Evolutionary conservation across 2,888 invertebrate genomes (phyloP).

Genomic region (Ormyrus pomaceus): DNA sequence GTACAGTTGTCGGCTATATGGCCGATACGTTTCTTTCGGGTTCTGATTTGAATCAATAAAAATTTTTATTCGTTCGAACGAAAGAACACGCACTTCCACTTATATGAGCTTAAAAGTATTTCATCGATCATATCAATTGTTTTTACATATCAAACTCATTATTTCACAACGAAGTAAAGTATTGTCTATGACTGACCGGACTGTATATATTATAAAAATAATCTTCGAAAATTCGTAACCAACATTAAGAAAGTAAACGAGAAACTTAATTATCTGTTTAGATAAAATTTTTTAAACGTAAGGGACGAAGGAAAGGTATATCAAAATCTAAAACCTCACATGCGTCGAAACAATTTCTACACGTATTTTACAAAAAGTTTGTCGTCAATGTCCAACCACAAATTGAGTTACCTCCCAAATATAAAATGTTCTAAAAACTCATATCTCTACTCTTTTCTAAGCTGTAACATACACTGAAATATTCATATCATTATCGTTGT

Average conservation of each 20-base stretch:
- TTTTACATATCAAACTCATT: conserved; percentile 19
- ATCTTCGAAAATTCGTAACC: conserved; percentile 25
- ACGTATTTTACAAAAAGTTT: conserved; percentile 9
- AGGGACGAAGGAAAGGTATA: too few species aligned
- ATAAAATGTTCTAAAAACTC: background rate
- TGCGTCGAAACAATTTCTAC: too few species aligned
- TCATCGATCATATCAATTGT: conserved; percentile 8
- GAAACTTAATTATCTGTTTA: conserved; percentile 18
- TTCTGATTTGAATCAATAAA: background rate
- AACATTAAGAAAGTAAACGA: conserved; percentile 9
- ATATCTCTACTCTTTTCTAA: background rate
- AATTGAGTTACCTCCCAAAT: background rate
- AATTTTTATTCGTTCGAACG: background rate
- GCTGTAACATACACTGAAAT: conserved; percentile 18
- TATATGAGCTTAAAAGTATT: conserved; percentile 16
- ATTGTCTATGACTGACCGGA: background rate
- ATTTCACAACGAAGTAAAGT: background rate
- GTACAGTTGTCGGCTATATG: background rate
- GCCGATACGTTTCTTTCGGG: background rate
- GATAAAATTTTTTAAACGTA: conserved; percentile 47
- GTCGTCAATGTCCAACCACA: conserved; percentile 20
- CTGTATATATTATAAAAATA: conserved; percentile 26
- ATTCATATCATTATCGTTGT: conserved; percentile 13
- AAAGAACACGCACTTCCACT: background rate
- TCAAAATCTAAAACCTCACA: background rate